Evolutionary conservation across 2,888 invertebrate genomes (phyloP), one percentile per base, ranked within the genome.

Genomic region (Lepidocyrtinus sp.): DNA sequence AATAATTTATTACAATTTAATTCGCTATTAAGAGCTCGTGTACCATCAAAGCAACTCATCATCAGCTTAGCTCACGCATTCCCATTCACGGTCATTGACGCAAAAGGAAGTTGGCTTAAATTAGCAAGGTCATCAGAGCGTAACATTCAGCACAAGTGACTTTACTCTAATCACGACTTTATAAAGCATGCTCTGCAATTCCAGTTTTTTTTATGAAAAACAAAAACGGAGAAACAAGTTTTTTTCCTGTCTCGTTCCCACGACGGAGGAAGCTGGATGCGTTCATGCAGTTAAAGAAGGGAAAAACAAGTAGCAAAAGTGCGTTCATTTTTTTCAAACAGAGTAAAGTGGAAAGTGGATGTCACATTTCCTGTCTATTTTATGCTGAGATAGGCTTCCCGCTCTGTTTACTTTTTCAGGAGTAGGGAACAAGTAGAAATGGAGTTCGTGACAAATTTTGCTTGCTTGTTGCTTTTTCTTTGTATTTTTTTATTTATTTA

Each of bases 101-200:
- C n/a, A 45, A 19, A 36, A 68, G 75, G 75, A 50, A 82, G 69
- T 61, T 27, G 25, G 46, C 65, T 12, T 63, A 77, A 76, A 77
- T 83, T 83, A 83, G 74, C 64, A 70, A 25, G 63, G 62, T 45
- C 77, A 83, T 15, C 80, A 70, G 83, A 83, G 81, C 81, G 77
- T 70, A 76, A 78, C 82, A 65, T n/a, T 26, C 45, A 64, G 12
- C 55, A 55, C 19, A 3, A 55, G n/a, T 55, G 3, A 12, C 19
- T n/a, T 70, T 26, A 61, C n/a, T 17, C 55, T 71, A n/a, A n/a
- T n/a, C n/a, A n/a, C n/a, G n/a, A n/a, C n/a, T n/a, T n/a, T n/a
- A n/a, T n/a, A n/a, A n/a, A n/a, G n/a, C n/a, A n/a, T 24, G 26
- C 65, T 15, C 67, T 36, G 22, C 61, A 65, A 27, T 27, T 27